These are phyloP conservation scores for Syngnathus floridae DNA, from an alignment of 2,113 vertebrate genomes.

Conservation along the genomic window DNA sequence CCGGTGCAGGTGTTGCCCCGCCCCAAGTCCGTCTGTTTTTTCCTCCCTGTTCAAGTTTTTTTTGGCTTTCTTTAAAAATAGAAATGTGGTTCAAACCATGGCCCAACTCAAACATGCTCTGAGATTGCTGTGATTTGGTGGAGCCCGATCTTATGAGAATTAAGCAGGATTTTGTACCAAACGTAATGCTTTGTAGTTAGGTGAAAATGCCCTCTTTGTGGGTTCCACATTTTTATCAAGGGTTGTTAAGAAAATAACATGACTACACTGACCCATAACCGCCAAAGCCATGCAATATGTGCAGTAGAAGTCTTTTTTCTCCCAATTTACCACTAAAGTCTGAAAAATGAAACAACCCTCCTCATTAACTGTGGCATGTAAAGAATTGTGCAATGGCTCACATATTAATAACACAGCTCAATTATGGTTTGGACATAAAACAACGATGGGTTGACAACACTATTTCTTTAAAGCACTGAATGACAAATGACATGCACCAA, in stretches of 20 bases:
- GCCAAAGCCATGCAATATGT: neutral
- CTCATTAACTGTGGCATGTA: neutral
- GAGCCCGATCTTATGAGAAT: neutral
- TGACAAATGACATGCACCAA: neutral
- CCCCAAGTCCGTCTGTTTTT: neutral
- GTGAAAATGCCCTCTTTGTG: neutral
- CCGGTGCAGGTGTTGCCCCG: neutral
- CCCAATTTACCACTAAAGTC: neutral
- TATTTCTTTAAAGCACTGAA: neutral
- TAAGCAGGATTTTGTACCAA: neutral
- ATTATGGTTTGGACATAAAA: neutral
- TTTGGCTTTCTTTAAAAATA: constrained; percentile 5
- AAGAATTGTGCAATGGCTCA: neutral
- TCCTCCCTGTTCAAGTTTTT: constrained; percentile 1
- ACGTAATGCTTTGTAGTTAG: constrained; percentile 2
- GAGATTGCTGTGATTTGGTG: constrained; percentile 1
- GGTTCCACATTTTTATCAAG: neutral
- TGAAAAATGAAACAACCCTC: neutral
- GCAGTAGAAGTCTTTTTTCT: neutral
- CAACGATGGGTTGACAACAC: neutral
- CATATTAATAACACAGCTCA: neutral
- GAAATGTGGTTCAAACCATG: neutral
- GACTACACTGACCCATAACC: neutral
- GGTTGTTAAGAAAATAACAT: neutral
- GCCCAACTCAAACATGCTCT: constrained; percentile 1